Percentiles rank a stretch among this genome's conserved stretches.
Conservation (phyloP, 2,888 invertebrate species). For the Synanthedon tipuliformis region DNA sequence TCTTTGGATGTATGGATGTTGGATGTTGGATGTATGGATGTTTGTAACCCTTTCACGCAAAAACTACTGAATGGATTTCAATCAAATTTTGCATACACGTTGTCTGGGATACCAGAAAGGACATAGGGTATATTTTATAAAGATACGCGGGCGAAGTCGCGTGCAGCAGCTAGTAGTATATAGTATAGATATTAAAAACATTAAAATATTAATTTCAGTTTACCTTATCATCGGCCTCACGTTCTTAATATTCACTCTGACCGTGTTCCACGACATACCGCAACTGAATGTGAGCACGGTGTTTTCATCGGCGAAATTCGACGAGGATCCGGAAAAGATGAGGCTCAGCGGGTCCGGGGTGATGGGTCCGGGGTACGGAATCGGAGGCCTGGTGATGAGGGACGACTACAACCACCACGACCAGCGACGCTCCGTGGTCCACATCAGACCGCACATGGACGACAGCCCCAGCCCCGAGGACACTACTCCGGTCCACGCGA, state of each 20-base stretch:
- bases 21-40: no score
- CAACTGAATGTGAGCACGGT: constrained; percentile 86
- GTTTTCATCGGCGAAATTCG: constrained; percentile 75
- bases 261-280: constrained; percentile 90
- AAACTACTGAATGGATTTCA: no score
- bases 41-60: no score
- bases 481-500: constrained; percentile 72
- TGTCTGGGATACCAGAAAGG: no score
- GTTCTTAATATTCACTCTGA: constrained; percentile 85
- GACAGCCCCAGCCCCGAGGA: constrained; percentile 81
- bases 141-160: no score
- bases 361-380: constrained; percentile 56
- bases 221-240: constrained; percentile 85
- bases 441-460: constrained; percentile 73
- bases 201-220: constrained; percentile 54
- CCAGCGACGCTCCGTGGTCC: constrained; percentile 72
- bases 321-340: constrained; percentile 76
- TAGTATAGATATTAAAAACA: background rate
- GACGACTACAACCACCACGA: constrained; percentile 63
- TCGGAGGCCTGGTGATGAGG: constrained; percentile 57
- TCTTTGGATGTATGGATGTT: no score
- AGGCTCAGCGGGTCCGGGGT: constrained; percentile 70
- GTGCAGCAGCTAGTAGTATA: no score
- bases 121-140: no score
- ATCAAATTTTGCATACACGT: no score